These are phyloP conservation scores for Tokudaia muenninki DNA, from an alignment of 2,797 vertebrate species.

Conservation along the genomic window DNA sequence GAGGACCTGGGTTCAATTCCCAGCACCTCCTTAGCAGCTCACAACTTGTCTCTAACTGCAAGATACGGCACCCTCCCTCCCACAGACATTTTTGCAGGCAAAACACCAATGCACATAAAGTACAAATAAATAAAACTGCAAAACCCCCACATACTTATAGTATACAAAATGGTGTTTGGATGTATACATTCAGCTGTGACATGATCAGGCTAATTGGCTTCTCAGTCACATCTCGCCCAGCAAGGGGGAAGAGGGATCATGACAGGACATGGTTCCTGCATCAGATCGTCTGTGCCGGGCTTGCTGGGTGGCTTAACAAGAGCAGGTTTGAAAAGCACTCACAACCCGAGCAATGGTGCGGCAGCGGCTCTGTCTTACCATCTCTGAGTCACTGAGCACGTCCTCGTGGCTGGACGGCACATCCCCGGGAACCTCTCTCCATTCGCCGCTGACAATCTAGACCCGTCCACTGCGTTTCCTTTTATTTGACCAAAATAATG, in stretches of 20 bases:
- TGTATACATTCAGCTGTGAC: not conserved
- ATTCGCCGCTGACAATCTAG: not conserved
- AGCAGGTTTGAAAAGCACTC: not conserved
- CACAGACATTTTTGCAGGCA: not conserved
- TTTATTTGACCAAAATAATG: slow-evolving; percentile 10
- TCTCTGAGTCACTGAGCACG: not conserved
- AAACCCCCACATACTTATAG: not conserved
- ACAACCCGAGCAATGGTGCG: not conserved
- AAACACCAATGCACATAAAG: not conserved
- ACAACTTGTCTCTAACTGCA: not conserved
- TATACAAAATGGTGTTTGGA: not conserved
- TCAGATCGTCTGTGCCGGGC: not conserved
- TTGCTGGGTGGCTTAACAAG: slow-evolving; percentile 2
- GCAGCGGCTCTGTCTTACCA: not conserved
- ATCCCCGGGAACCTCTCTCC: not conserved
- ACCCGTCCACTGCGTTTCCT: not conserved
- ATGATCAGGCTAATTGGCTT: not conserved
- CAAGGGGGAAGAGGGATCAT: not conserved
- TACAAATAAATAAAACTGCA: not conserved
- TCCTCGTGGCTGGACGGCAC: fast-evolving
- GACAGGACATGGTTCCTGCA: not conserved
- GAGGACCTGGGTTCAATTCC: not conserved
- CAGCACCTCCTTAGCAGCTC: not conserved
- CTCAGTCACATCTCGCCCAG: not conserved
- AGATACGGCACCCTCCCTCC: not conserved